A percentile compares a stretch with the other conserved stretches of the same genome.
phyloP scores from a whole-genome alignment of 1,140 invertebrate species.

The Gryllus bimaculatus region DNA sequence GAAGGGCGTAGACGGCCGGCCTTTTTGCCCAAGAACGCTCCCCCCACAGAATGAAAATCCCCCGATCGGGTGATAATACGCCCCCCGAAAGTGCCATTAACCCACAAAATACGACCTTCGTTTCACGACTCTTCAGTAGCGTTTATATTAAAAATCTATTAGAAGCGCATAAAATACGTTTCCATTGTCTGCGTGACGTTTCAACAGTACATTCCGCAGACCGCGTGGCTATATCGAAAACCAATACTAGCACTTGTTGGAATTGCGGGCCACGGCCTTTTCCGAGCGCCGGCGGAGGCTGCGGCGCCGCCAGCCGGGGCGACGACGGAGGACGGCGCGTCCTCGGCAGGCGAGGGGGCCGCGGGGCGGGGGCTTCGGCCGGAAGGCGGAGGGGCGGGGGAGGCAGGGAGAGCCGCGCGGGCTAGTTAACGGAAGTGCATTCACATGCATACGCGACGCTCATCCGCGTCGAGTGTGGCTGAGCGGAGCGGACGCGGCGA shows the following conservation, averaged over 20 bases:
- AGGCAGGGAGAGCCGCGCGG: not conserved
- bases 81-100: too few species aligned
- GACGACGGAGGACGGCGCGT: not conserved
- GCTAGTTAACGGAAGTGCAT: not conserved
- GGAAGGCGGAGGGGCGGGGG: not conserved
- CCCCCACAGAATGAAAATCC: too few species aligned
- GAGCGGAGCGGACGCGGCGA: too few species aligned
- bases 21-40: too few species aligned
- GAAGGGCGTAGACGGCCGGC: too few species aligned
- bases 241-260: slow-evolving; percentile 1
- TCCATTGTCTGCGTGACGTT: not conserved
- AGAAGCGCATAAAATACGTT: not conserved
- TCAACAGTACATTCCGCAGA: not conserved
- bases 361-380: too few species aligned
- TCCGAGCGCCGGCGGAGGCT: not conserved
- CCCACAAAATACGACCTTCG: too few species aligned
- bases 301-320: not conserved
- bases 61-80: too few species aligned
- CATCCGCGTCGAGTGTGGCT: not conserved
- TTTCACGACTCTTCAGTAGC: too few species aligned
- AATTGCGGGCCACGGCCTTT: not conserved
- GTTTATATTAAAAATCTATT: not conserved
- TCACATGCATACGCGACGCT: not conserved
- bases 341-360: not conserved
- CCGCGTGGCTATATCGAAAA: not conserved